These are phyloP conservation scores for Leptinotarsa peninsularis DNA, from an alignment of 2,888 invertebrate species.

Conservation along the genomic window DNA sequence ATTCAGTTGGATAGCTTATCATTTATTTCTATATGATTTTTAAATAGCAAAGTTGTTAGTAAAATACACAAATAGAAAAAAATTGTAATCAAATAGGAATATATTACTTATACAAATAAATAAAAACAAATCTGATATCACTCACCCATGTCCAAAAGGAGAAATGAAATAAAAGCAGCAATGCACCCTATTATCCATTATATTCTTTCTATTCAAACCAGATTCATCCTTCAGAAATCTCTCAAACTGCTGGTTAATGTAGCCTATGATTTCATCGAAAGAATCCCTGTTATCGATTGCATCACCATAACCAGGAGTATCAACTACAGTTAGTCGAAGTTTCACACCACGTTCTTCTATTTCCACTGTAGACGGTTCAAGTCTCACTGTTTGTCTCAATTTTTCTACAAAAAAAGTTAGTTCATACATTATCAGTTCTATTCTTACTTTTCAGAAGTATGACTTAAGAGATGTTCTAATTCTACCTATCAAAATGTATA, in stretches of 20 bases:
- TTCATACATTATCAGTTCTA: no score
- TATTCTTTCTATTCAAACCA: constrained; percentile 94
- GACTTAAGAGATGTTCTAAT: no score
- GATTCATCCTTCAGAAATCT: constrained; percentile 92
- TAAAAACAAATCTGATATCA: constrained; percentile 3
- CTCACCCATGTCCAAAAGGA: constrained; percentile 95
- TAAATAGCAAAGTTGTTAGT: no score
- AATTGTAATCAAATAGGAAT: no score
- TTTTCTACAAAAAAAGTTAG: constrained; percentile 73
- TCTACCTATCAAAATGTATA: no score
- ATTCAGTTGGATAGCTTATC: no score
- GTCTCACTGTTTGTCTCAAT: constrained; percentile 90
- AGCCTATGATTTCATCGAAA: constrained; percentile 93
- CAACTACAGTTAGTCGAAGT: constrained; percentile 91
- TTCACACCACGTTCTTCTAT: constrained; percentile 97
- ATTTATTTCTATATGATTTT: no score
- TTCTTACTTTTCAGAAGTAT: no score
- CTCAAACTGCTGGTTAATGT: constrained; percentile 98
- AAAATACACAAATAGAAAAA: neutral
- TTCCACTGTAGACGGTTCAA: constrained; percentile 96
- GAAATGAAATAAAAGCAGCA: constrained; percentile 98
- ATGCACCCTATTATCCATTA: constrained; percentile 96
- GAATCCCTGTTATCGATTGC: constrained; percentile 95
- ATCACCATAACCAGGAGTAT: constrained; percentile 96
- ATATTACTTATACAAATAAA: neutral